These are phyloP conservation scores for Eudyptes chrysolophus DNA, from an alignment of 2,113 vertebrate genomes.

Conservation along the genomic window DNA sequence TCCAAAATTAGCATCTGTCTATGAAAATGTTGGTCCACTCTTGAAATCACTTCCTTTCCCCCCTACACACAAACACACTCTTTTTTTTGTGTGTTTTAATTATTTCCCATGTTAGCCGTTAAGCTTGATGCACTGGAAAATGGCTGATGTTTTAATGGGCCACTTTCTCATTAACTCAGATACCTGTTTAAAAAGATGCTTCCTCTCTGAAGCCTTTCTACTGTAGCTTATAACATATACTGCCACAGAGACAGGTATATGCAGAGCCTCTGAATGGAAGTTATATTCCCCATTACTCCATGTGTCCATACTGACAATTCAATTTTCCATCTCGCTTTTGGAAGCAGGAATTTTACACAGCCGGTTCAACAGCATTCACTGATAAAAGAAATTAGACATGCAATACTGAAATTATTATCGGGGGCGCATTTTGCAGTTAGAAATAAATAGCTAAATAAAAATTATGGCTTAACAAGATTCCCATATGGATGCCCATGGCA, in stretches of 20 bases:
- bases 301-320: neutral
- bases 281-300: neutral
- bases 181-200: neutral
- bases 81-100: neutral
- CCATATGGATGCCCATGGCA: neutral
- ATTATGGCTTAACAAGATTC: neutral
- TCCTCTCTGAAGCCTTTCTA: neutral
- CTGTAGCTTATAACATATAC: neutral
- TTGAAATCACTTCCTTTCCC: neutral
- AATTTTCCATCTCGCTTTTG: neutral
- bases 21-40: neutral
- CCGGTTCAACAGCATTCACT: neutral
- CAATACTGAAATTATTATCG: neutral
- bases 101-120: neutral
- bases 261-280: neutral
- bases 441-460: neutral
- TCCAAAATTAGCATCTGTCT: neutral
- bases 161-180: neutral
- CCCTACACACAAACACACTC: neutral
- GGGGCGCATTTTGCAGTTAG: neutral
- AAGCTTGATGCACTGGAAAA: neutral
- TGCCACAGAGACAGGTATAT: neutral
- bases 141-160: neutral
- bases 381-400: neutral
- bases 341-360: neutral